Evolutionary conservation across 2,113 vertebrate species (phyloP).

Genomic region (Stictonetta naevosa): DNA sequence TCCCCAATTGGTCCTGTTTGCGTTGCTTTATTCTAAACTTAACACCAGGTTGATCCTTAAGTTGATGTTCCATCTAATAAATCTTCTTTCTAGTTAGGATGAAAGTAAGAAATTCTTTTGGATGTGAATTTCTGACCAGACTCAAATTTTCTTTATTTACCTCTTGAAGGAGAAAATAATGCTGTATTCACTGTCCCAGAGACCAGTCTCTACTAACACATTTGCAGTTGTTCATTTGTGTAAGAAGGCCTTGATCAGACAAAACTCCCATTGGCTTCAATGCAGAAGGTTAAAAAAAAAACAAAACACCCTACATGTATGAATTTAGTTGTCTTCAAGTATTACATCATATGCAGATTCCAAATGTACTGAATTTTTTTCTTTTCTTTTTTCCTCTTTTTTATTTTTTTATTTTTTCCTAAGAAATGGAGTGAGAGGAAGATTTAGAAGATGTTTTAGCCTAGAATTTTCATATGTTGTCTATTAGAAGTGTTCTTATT

Average conservation of each 20-base stretch:
- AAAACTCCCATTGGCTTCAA: background rate
- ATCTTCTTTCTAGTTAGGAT: background rate
- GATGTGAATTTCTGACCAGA: background rate
- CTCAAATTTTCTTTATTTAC: background rate
- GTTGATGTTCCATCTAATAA: background rate
- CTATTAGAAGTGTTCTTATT: background rate
- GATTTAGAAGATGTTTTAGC: conserved; percentile 30
- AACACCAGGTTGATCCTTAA: background rate
- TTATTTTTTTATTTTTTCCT: background rate
- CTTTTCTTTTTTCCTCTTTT: too few relatives aligned
- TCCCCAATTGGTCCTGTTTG: background rate
- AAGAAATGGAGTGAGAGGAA: conserved; percentile 8
- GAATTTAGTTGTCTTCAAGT: conserved; percentile 44
- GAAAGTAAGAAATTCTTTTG: background rate
- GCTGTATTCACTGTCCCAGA: background rate
- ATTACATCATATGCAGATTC: conserved; percentile 16
- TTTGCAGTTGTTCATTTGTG: conserved; percentile 12
- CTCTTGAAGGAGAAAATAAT: background rate
- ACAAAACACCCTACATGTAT: background rate
- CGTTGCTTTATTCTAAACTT: background rate
- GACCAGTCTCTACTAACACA: background rate
- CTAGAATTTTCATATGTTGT: conserved; percentile 2
- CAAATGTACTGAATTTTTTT: background rate
- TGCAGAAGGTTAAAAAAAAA: background rate
- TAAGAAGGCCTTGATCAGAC: conserved; percentile 29